Evolutionary conservation across 1,140 invertebrate species (phyloP), one percentile per base, ranked within the genome.

Genomic region (Heliothis subflexa): DNA sequence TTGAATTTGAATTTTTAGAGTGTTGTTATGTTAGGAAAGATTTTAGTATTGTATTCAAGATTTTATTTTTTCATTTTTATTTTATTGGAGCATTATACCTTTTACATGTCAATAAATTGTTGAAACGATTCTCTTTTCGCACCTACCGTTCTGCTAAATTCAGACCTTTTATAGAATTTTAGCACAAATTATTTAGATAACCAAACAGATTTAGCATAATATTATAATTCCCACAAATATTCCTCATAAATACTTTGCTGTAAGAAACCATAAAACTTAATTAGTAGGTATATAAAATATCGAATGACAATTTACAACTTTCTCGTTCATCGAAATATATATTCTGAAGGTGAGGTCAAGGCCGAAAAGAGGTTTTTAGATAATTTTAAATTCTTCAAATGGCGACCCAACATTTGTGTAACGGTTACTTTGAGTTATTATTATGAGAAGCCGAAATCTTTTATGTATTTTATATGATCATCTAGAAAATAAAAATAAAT

Each of bases 271-370:
- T 59, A 59, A 73, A 73, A 73, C 11, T 16, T 25, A 59, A 5
- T 28, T 25, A 18, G 18, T 59, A 59, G 54, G 55, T 47, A 73
- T 11, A 59, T 40, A 47, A 59, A 47, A 73, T 73, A 73, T 55
- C 18, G 25, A 40, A 73, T 59, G 55, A 59, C 55, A 73, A 59
- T 73, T 73, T 73, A 73, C 54, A 73, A 59, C 71, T 73, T 73
- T 73, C 54, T 47, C 16, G 12, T 16, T 54, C n/a, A 33, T 49
- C 49, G 40, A 2, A n/a, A 49, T 28, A 72, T 28, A 72, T 40
- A 18, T 50, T 76, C 45, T 52, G 40, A 76, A 52, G 61, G 72
- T 75, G 45, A 75, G 57, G 59, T 76, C 73, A 76, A 76, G 73
- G 73, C 73, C 73, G 47, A 25, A 45, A 73, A 73, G 52, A 72